Conservation (phyloP, 2,113 vertebrate species). For the Morone saxatilis region DNA sequence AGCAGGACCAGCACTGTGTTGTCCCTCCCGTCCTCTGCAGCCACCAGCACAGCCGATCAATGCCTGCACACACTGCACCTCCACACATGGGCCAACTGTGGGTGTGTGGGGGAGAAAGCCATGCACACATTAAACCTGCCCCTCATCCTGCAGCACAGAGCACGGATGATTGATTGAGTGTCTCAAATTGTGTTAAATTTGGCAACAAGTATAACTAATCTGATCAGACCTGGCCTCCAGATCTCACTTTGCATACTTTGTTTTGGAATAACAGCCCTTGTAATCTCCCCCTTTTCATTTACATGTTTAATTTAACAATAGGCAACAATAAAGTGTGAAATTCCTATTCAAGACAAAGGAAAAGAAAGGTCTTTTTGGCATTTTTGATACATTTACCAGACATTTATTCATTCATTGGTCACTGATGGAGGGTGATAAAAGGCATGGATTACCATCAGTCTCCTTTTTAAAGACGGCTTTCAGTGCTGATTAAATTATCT, state of each 20-base stretch:
- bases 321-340: background rate
- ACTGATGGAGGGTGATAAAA: background rate
- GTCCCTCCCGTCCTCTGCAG: conserved; percentile 31
- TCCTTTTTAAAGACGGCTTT: background rate
- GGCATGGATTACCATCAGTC: background rate
- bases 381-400: background rate
- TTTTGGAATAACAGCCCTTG: background rate
- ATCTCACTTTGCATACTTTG: background rate
- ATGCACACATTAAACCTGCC: background rate
- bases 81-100: background rate
- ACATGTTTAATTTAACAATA: background rate
- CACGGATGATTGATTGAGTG: background rate
- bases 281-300: background rate
- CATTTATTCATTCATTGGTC: background rate
- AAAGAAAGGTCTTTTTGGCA: background rate
- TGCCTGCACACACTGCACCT: conserved; percentile 3
- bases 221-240: conserved; percentile 3
- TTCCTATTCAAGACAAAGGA: background rate
- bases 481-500: background rate
- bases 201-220: background rate
- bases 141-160: background rate
- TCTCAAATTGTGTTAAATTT: background rate
- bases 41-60: conserved; percentile 14
- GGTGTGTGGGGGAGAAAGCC: conserved; percentile 15
- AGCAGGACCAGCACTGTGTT: conserved; percentile 22